Evolutionary conservation across 2,113 vertebrate species (phyloP), one percentile per base, ranked within the genome.

Genomic region (Hucho hucho): DNA sequence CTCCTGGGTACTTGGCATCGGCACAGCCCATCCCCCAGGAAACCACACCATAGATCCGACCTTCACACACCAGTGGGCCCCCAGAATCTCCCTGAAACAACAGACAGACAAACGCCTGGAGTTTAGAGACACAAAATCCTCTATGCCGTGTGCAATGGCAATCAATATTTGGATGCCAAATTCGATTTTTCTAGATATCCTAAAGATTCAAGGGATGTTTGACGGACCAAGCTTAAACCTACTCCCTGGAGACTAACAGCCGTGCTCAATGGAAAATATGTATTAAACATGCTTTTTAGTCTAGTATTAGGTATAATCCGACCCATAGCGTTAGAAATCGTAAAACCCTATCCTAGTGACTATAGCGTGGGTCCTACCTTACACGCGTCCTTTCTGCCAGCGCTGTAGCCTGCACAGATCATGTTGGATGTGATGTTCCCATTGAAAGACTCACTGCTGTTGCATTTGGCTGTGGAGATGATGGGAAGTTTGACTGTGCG

Each of bases 21-120:
- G 87, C 94, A 22, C 95, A 95, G 20, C 93, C 87, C 37, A 24
- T 87, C 0, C 95, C 94, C 94, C 94, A 95, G n/a, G 95, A 95
- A 25, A 95, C 94, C 4, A 95, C 58, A 1, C 95, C 95, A 0
- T 94, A 94, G 24, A 94, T 79, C 1, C 91, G 88, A 24, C 94
- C 95, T 0, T 94, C 92, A 13, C 95, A 95, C 1, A 95, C 91
- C 29, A 95, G 88, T 0, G 95, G 93, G 0, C 94, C 94, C 0
- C 95, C 94, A 2, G 94, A 95, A 80, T 95, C 94, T 1, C 94
- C 94, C 94, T 95, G 85, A 26, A 77, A 69, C 28, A 79, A 53
- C 22, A 43, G 2, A 43, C 37, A 43, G 9, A 43, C 9, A 76
- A 5, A 3, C 71, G 6, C 13, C 24, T 53, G 49, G 12, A 46